These are phyloP conservation scores for Orycteropus afer DNA, from an alignment of 2,113 vertebrate species.

Conservation along the genomic window DNA sequence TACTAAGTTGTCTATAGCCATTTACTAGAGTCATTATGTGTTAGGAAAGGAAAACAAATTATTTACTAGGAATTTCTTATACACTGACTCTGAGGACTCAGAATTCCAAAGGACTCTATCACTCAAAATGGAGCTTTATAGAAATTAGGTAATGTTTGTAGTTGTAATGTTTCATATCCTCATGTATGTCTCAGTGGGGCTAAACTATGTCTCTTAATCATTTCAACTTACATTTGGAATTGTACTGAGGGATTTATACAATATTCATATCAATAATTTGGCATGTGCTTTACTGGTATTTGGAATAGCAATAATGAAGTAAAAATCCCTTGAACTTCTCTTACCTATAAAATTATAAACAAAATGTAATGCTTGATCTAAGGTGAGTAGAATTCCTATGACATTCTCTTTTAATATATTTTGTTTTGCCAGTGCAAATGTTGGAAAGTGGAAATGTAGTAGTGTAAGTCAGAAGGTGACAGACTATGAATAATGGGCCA, in stretches of 20 bases:
- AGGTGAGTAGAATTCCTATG: not conserved
- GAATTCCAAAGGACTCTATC: not conserved
- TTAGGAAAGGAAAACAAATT: not conserved
- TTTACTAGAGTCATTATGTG: not conserved
- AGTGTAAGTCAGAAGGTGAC: not conserved
- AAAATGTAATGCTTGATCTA: not conserved
- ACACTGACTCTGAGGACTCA: not conserved
- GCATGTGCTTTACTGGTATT: not conserved
- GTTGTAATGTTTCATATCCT: not conserved
- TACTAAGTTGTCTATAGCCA: not conserved
- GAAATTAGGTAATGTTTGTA: not conserved
- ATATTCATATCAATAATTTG: not conserved
- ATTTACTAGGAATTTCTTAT: not conserved
- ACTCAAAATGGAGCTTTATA: not conserved
- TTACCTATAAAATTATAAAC: not conserved
- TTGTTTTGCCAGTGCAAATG: not conserved
- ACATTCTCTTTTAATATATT: not conserved
- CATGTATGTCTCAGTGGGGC: not conserved
- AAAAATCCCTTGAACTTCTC: not conserved
- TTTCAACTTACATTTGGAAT: not conserved
- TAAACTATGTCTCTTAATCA: not conserved
- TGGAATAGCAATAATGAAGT: not conserved
- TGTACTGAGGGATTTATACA: not conserved
- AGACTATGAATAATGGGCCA: not conserved
- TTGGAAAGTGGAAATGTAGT: not conserved